A percentile compares a stretch with the other conserved stretches of the same genome.
Evolutionary conservation across 1,140 invertebrate genomes (phyloP).

Genomic region (Magallana ariakensis): DNA sequence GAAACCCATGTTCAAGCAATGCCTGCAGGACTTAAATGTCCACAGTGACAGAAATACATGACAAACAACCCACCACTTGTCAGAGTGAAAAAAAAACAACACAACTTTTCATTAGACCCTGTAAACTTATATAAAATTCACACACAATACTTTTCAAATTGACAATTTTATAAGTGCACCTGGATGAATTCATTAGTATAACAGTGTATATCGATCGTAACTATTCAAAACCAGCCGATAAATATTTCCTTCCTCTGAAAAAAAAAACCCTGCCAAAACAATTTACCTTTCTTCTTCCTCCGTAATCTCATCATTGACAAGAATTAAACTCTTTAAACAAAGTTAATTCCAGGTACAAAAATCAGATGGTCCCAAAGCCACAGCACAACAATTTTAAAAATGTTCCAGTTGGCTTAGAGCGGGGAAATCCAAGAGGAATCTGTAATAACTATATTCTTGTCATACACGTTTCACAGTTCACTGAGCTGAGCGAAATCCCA

Average conservation of each 20-base stretch:
- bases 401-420: conserved; percentile 20
- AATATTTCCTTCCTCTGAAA: background rate
- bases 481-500: background rate
- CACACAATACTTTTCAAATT: background rate
- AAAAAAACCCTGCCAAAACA: background rate
- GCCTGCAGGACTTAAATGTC: conserved; percentile 8
- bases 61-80: background rate
- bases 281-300: conserved; percentile 20
- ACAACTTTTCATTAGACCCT: background rate
- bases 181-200: conserved; percentile 18
- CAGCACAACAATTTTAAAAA: conserved; percentile 12
- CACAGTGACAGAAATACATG: background rate
- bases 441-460: conserved; percentile 35
- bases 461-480: conserved; percentile 28
- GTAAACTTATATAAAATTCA: background rate
- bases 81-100: background rate
- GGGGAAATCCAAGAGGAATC: conserved; percentile 35
- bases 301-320: conserved; percentile 17
- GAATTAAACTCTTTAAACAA: conserved; percentile 13
- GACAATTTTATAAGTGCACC: background rate
- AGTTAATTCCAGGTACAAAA: background rate
- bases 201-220: background rate
- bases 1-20: background rate
- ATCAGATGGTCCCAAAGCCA: background rate
- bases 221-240: background rate